These are phyloP conservation scores for Lithophane ornitopus DNA, from an alignment of 2,888 invertebrate species.

Conservation along the genomic window DNA sequence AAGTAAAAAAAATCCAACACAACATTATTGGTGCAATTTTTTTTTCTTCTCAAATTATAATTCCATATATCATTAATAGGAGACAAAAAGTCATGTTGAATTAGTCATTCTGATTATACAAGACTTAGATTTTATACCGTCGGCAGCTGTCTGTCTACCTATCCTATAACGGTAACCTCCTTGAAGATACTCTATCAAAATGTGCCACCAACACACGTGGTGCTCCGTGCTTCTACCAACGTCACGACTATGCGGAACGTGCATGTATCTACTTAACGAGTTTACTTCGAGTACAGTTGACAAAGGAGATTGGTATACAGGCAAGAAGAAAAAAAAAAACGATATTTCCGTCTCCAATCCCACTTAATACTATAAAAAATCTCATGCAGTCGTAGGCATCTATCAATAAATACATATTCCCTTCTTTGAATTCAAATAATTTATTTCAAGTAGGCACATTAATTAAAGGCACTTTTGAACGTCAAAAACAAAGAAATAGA, in stretches of 20 bases:
- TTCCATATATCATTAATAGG: not conserved
- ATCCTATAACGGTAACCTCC: slow-evolving; percentile 42
- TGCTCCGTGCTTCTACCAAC: slow-evolving; percentile 2
- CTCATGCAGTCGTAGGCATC: too few species aligned
- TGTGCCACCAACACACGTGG: slow-evolving; percentile 55
- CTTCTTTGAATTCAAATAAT: too few species aligned
- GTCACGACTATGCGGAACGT: slow-evolving; percentile 59
- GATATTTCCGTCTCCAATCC: too few species aligned
- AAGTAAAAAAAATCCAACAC: not conserved
- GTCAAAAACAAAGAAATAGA: too few species aligned
- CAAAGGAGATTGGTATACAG: not conserved
- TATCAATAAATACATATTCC: too few species aligned
- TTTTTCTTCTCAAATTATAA: not conserved
- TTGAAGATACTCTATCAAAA: slow-evolving; percentile 34
- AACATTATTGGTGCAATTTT: too few species aligned
- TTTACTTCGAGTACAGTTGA: slow-evolving; percentile 33
- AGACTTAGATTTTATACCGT: not conserved
- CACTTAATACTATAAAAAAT: too few species aligned
- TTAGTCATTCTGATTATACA: not conserved
- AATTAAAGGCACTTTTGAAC: too few species aligned
- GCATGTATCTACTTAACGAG: slow-evolving; percentile 37
- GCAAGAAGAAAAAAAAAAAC: not conserved
- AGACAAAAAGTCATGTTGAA: not conserved
- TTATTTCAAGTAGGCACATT: too few species aligned
- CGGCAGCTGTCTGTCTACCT: slow-evolving; percentile 8